Percentiles rank a stretch among this genome's conserved stretches.
These are phyloP conservation scores for Ceryle rudis DNA, from an alignment of 2,797 vertebrate species.

Conservation along the genomic window DNA sequence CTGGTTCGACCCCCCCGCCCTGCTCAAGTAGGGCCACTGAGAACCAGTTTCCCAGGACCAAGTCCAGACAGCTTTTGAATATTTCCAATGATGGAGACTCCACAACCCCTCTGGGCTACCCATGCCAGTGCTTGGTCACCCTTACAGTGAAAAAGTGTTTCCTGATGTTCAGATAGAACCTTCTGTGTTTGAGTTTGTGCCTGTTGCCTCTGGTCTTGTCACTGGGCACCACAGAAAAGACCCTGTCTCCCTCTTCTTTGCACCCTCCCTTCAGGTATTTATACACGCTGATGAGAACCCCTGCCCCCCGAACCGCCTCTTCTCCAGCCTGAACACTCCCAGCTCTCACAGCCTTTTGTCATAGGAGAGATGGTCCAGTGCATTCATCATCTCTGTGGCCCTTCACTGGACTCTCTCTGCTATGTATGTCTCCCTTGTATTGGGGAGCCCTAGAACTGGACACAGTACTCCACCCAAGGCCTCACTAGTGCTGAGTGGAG, in stretches of 20 bases:
- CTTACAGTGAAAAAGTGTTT: not conserved
- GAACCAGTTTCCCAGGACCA: not conserved
- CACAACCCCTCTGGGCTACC: not conserved
- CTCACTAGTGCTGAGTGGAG: not conserved
- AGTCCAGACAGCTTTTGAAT: not conserved
- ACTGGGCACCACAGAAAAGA: not conserved
- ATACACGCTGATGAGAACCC: not conserved
- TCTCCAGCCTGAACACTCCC: not conserved
- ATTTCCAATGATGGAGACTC: not conserved
- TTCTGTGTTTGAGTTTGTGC: not conserved
- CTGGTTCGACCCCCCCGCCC: not conserved
- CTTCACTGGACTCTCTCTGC: not conserved
- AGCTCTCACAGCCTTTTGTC: not conserved
- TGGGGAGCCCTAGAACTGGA: not conserved
- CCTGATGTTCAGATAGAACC: not conserved
- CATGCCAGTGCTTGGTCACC: fast-evolving
- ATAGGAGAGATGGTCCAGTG: not conserved
- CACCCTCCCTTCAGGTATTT: not conserved
- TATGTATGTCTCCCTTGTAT: not conserved
- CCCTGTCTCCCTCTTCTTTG: not conserved
- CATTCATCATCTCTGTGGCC: not conserved
- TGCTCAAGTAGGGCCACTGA: not conserved
- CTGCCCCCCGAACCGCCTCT: fast-evolving
- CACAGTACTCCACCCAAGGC: no score
- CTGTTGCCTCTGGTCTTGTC: not conserved